phyloP scores from a whole-genome alignment of 2,797 vertebrate genomes.

The Fistularia commersonii region DNA sequence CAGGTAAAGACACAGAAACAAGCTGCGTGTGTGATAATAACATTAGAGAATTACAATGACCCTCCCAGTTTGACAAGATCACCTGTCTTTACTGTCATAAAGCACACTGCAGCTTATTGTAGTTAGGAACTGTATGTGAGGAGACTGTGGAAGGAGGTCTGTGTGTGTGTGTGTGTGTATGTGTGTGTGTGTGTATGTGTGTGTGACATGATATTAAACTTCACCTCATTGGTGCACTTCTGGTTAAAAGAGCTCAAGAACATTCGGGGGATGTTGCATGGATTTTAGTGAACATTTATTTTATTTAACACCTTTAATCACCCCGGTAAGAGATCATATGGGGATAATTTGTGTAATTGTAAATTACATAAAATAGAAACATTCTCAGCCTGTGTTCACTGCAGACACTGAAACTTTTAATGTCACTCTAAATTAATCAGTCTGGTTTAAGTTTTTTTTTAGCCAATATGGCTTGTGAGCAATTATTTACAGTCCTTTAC shows the following conservation, averaged over 20 bases:
- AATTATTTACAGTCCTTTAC: too few species aligned
- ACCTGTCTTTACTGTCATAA: slow-evolving; percentile 63
- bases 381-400: background rate
- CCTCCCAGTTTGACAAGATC: slow-evolving; percentile 66
- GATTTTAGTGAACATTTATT: too few species aligned
- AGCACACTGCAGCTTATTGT: slow-evolving; percentile 52
- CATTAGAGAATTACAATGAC: slow-evolving; percentile 70
- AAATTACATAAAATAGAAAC: slow-evolving; percentile 4
- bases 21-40: slow-evolving; percentile 67
- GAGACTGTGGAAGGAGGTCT: slow-evolving; percentile 9
- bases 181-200: slow-evolving; percentile 6
- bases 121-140: slow-evolving; percentile 38
- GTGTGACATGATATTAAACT: too few species aligned
- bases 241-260: too few species aligned
- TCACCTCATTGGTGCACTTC: too few species aligned
- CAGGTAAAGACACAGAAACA: slow-evolving; percentile 61
- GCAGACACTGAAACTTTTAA: slow-evolving; percentile 1
- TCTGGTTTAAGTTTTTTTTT: too few species aligned
- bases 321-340: slow-evolving; percentile 11
- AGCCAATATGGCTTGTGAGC: too few species aligned
- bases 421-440: too few species aligned
- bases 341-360: slow-evolving; percentile 32
- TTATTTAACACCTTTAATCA: slow-evolving; percentile 3
- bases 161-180: slow-evolving; percentile 15
- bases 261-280: too few species aligned